Conservation (phyloP, 1,140 invertebrate genomes). For the Drosophila kikkawai region DNA sequence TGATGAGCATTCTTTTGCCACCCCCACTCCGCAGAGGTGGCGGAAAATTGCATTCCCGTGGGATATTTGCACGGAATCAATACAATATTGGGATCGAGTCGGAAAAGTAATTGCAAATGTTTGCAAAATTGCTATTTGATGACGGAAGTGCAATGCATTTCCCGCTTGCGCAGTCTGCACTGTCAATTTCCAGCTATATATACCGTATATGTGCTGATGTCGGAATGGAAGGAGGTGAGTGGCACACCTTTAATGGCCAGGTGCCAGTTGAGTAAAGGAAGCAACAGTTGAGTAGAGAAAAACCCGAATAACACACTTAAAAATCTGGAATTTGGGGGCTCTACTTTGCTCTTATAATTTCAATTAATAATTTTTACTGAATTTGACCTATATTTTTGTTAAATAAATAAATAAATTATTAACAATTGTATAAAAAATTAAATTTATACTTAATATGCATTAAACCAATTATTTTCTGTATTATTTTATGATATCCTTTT, state of each 20-base stretch:
- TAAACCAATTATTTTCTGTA: too few species aligned
- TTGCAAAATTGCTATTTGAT: constrained; percentile 62
- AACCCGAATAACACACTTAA: not conserved
- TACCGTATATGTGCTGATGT: not conserved
- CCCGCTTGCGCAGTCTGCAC: constrained; percentile 41
- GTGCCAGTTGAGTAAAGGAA: not conserved
- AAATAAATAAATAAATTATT: not conserved
- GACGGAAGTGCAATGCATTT: constrained; percentile 64
- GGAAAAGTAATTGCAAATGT: constrained; percentile 58
- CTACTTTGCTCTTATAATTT: not conserved
- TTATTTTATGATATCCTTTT: not conserved
- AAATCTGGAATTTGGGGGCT: not conserved
- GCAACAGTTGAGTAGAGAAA: constrained; percentile 31
- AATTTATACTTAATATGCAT: not conserved
- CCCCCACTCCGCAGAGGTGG: constrained; percentile 21
- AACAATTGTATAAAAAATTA: not conserved
- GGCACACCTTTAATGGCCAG: constrained; percentile 13
- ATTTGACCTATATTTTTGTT: not conserved
- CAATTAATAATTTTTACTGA: not conserved
- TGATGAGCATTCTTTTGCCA: constrained; percentile 29
- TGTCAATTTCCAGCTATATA: constrained; percentile 18
- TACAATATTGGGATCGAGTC: constrained; percentile 51
- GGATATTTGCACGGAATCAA: constrained; percentile 60
- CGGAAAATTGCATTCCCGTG: constrained; percentile 54
- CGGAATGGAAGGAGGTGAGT: constrained; percentile 3